phyloP scores from a whole-genome alignment of 1,140 invertebrate species.

The Mya arenaria region DNA sequence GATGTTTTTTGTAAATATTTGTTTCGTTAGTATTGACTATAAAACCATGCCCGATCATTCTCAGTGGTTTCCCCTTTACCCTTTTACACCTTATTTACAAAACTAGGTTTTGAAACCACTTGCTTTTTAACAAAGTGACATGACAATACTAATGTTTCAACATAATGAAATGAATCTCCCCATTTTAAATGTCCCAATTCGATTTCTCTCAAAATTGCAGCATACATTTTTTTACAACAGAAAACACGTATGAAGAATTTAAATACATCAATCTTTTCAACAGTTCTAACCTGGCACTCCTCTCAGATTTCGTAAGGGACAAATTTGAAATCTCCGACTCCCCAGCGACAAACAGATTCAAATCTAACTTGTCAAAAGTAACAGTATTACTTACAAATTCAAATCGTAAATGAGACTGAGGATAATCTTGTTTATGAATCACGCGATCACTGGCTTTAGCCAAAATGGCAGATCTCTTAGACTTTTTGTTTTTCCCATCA shows the following conservation, averaged over 20 bases:
- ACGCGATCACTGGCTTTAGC: neutral
- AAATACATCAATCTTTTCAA: conserved; percentile 11
- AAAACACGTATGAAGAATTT: neutral
- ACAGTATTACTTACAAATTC: conserved; percentile 9
- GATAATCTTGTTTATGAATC: neutral
- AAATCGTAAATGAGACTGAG: neutral
- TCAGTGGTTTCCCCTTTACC: neutral
- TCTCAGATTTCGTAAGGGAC: neutral
- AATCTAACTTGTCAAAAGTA: neutral
- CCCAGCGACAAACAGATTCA: conserved; percentile 9
- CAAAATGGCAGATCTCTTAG: conserved; percentile 5
- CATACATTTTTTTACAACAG: neutral
- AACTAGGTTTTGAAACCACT: too few species aligned
- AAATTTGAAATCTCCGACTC: neutral
- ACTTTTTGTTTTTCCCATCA: too few species aligned
- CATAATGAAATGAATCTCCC: neutral
- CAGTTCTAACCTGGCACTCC: neutral
- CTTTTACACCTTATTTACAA: too few species aligned
- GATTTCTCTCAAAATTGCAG: conserved; percentile 4
- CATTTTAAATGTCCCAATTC: conserved; percentile 6
- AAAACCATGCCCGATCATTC: neutral
- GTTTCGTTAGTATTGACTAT: conserved; percentile 11
- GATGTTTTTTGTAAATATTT: neutral
- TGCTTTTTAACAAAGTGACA: neutral
- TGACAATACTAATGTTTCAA: conserved; percentile 1